These are phyloP conservation scores for Cyphomyrus discorhynchus DNA, from an alignment of 2,113 vertebrate genomes.

Conservation along the genomic window DNA sequence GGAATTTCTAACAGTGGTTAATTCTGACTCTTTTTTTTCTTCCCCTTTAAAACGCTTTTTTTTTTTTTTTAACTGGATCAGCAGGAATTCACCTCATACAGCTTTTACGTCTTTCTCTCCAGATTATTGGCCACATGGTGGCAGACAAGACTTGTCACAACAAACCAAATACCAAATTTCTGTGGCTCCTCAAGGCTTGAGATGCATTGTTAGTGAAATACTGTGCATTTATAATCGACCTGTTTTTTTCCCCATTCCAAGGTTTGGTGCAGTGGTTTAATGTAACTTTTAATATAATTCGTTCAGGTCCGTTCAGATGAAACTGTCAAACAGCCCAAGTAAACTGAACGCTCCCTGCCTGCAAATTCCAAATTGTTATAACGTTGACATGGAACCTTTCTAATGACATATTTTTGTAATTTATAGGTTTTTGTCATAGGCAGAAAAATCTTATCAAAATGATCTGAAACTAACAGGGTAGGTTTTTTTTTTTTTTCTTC, in stretches of 20 bases:
- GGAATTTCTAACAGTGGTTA: neutral
- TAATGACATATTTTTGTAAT: neutral
- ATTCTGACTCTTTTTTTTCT: neutral
- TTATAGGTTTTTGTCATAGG: neutral
- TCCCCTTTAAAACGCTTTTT: neutral
- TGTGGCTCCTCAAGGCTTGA: neutral
- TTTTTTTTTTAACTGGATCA: neutral
- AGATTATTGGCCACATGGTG: constrained; percentile 4
- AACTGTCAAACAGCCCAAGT: neutral
- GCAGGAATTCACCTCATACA: neutral
- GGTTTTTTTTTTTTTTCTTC: neutral
- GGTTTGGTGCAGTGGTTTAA: neutral
- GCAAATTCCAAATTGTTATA: neutral
- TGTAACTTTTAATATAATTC: neutral
- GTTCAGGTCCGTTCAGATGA: neutral
- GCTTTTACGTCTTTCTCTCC: neutral
- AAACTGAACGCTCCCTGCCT: neutral
- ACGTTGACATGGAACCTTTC: neutral
- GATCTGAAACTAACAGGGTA: neutral
- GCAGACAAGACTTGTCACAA: neutral
- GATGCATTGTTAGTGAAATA: neutral
- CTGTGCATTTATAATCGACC: neutral
- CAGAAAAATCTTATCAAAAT: neutral
- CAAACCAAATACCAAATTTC: neutral
- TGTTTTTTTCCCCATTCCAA: neutral